Conservation (phyloP, 2,888 invertebrate genomes). For the Strigamia transsilvanica region DNA sequence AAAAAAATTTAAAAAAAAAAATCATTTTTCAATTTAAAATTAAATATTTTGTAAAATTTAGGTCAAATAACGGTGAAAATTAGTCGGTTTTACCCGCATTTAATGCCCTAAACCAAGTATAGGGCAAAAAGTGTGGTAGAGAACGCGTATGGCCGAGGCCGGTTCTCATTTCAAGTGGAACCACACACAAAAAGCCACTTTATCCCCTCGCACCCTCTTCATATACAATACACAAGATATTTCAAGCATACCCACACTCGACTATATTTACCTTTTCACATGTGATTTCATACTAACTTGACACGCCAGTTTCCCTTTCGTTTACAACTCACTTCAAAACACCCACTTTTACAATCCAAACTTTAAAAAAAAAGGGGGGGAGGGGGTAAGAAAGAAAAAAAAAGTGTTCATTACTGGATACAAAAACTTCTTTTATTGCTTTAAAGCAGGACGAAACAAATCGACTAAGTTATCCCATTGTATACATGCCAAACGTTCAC, state of each 20-base stretch:
- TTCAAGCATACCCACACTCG: conserved; percentile 13
- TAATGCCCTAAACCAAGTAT: too few relatives aligned
- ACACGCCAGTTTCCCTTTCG: conserved; percentile 9
- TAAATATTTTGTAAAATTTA: too few relatives aligned
- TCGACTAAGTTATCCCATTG: not conserved
- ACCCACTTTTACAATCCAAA: too few relatives aligned
- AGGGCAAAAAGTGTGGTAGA: too few relatives aligned
- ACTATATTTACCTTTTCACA: conserved; percentile 20
- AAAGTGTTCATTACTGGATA: not conserved
- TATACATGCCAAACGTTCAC: not conserved
- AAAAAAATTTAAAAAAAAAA: too few relatives aligned
- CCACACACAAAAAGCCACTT: conserved; percentile 20
- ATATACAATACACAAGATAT: conserved; percentile 20
- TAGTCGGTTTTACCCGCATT: too few relatives aligned
- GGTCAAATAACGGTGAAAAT: too few relatives aligned
- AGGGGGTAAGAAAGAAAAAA: not conserved
- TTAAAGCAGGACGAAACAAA: too few relatives aligned
- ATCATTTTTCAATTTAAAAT: too few relatives aligned
- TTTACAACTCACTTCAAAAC: not conserved
- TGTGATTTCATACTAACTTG: conserved; percentile 13
- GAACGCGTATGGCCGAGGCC: not conserved
- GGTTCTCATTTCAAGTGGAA: conserved; percentile 20
- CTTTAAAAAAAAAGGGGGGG: not conserved
- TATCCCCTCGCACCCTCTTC: conserved; percentile 20
- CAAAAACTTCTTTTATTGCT: not conserved